Conservation (phyloP, 2,797 vertebrate genomes). For the Gymnoscopelus microlampas region DNA sequence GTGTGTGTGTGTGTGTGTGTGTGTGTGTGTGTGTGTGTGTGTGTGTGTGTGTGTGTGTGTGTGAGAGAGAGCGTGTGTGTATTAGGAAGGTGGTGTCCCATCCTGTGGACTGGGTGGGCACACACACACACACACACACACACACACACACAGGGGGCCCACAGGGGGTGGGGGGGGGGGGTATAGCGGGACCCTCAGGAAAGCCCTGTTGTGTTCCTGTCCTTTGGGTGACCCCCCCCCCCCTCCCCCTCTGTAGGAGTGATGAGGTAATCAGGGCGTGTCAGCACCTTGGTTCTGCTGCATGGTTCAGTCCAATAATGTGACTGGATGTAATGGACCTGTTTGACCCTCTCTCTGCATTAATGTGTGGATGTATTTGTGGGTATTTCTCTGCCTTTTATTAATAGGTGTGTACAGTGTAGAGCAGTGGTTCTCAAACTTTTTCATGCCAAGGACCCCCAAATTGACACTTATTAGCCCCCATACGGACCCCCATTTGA, state of each 20-base stretch:
- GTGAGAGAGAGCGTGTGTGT: too few species aligned
- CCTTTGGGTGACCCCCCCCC: conserved; percentile 86
- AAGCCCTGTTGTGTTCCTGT: conserved; percentile 87
- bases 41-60: not conserved
- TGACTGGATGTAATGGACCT: conserved; percentile 90
- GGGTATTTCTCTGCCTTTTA: too few species aligned
- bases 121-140: too few species aligned
- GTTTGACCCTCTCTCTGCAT: conserved; percentile 36
- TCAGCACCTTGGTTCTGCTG: conserved; percentile 95
- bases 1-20: too few species aligned
- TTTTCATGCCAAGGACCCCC: too few species aligned
- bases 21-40: too few species aligned
- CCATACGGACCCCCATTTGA: too few species aligned
- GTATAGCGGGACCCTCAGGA: conserved; percentile 86
- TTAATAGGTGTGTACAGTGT: too few species aligned
- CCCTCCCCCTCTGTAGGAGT: conserved; percentile 84
- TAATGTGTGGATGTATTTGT: too few species aligned
- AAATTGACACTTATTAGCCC: too few species aligned
- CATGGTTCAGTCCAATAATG: conserved; percentile 90
- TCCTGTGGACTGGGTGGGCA: conserved; percentile 38
- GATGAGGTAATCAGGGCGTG: conserved; percentile 93
- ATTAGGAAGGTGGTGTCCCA: not conserved
- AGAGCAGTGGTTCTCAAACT: too few species aligned
- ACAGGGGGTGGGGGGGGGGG: conserved; percentile 37
- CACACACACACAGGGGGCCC: too few species aligned